phyloP scores from a whole-genome alignment of 2,113 vertebrate species.

The Tenebrosternarchus preto region DNA sequence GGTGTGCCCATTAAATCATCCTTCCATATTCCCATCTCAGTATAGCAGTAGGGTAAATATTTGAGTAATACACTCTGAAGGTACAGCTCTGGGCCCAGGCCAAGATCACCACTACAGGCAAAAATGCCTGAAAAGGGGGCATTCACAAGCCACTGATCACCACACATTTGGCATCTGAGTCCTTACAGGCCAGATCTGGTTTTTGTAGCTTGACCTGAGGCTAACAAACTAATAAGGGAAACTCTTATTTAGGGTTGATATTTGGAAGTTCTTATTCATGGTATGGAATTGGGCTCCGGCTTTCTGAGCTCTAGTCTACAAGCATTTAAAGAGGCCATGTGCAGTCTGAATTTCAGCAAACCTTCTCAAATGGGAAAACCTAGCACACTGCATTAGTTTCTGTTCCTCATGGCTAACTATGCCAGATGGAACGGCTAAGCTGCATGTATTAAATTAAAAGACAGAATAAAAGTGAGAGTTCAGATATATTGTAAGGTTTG shows the following conservation, averaged over 20 bases:
- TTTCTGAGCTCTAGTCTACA: neutral
- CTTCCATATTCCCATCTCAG: constrained; percentile 71
- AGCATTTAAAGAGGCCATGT: constrained; percentile 1
- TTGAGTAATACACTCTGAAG: constrained; percentile 74
- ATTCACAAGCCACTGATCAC: constrained; percentile 68
- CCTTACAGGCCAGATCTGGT: constrained; percentile 37
- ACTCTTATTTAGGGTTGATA: constrained; percentile 17
- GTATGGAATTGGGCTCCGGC: constrained; percentile 16
- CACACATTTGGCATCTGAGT: constrained; percentile 54
- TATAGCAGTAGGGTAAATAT: constrained; percentile 79
- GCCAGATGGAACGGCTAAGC: neutral
- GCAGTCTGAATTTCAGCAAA: neutral
- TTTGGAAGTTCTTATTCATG: constrained; percentile 34
- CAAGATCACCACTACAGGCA: constrained; percentile 67
- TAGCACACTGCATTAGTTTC: neutral
- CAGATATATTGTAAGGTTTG: neutral
- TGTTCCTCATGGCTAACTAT: constrained; percentile 12
- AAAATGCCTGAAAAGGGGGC: constrained; percentile 65
- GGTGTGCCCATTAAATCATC: constrained; percentile 75
- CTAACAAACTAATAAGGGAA: constrained; percentile 44
- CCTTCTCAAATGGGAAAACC: neutral
- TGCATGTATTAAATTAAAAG: neutral
- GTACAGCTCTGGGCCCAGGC: constrained; percentile 68
- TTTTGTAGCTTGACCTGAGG: constrained; percentile 36
- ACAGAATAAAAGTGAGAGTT: neutral